Evolutionary conservation across 2,888 invertebrate genomes (phyloP).

Genomic region (Athalia rosae): DNA sequence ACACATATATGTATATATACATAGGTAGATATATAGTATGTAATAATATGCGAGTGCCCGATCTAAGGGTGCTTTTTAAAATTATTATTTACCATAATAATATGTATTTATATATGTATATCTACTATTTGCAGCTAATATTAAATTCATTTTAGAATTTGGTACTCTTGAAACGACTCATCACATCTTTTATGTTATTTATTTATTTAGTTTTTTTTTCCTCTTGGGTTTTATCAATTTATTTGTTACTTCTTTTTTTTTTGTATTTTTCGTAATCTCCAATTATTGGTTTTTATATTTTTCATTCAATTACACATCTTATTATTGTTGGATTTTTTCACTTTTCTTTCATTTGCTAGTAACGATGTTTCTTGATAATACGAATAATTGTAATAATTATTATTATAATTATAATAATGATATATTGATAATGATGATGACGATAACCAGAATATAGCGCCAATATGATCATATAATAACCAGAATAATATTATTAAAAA

Average conservation of each 20-base stretch:
- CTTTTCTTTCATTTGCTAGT: background rate
- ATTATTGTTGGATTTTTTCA: background rate
- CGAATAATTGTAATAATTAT: background rate
- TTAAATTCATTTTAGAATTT: conserved; percentile 72
- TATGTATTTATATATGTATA: conserved; percentile 50
- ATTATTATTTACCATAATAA: conserved; percentile 56
- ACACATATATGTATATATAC: too few relatives aligned
- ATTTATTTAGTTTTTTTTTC: conserved; percentile 43
- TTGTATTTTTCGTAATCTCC: too few relatives aligned
- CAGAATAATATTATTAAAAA: background rate
- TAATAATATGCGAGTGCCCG: background rate
- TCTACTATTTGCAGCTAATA: conserved; percentile 61
- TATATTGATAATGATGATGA: background rate
- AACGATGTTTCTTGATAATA: too few relatives aligned
- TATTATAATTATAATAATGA: conserved; percentile 7
- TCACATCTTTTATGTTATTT: conserved; percentile 53
- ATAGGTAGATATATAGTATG: too few relatives aligned
- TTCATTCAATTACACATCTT: conserved; percentile 44
- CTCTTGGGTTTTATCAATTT: conserved; percentile 18
- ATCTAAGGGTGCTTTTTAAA: conserved; percentile 60
- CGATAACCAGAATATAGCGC: background rate
- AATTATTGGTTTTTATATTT: conserved; percentile 32
- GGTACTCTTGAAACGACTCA: conserved; percentile 70
- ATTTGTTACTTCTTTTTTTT: too few relatives aligned
- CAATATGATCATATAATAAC: background rate